A percentile compares a stretch with the other conserved stretches of the same genome.
Conservation (phyloP, 2,113 vertebrate genomes). For the Alligator mississippiensis region DNA sequence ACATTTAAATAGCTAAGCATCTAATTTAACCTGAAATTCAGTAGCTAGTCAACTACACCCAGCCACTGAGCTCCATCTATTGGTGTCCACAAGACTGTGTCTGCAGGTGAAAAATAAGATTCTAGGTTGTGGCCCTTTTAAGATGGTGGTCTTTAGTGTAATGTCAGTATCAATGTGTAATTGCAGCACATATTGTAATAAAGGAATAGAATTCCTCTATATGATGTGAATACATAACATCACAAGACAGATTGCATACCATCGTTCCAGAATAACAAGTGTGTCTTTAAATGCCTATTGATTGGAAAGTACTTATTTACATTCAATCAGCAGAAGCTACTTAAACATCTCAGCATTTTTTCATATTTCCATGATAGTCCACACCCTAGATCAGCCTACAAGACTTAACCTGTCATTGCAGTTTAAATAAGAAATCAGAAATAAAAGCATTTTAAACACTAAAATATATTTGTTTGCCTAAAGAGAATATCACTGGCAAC, state of each 20-base stretch:
- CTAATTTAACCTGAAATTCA: conserved; percentile 47
- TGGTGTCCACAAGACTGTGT: neutral
- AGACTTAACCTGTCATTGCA: neutral
- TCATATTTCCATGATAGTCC: neutral
- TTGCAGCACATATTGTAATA: conserved; percentile 40
- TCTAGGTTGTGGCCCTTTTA: conserved; percentile 18
- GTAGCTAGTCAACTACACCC: neutral
- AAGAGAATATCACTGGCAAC: neutral
- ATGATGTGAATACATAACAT: conserved; percentile 54
- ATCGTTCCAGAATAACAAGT: conserved; percentile 32
- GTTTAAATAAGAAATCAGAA: neutral
- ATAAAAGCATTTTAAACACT: neutral
- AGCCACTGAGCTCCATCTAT: conserved; percentile 23
- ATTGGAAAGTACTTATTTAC: conserved; percentile 22
- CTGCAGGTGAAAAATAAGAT: conserved; percentile 57
- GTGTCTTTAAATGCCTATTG: conserved; percentile 34
- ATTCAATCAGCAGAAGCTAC: fast-evolving
- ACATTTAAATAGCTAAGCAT: conserved; percentile 30
- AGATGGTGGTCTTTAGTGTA: conserved; percentile 35
- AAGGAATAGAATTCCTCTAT: conserved; percentile 5
- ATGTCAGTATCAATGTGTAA: conserved; percentile 31
- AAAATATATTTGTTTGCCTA: neutral
- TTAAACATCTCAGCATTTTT: conserved; percentile 6
- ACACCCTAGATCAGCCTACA: neutral
- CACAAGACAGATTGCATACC: neutral